Percentiles rank a stretch among this genome's conserved stretches.
These are phyloP conservation scores for Drepana arcuata DNA, from an alignment of 1,140 invertebrate genomes.

Conservation along the genomic window DNA sequence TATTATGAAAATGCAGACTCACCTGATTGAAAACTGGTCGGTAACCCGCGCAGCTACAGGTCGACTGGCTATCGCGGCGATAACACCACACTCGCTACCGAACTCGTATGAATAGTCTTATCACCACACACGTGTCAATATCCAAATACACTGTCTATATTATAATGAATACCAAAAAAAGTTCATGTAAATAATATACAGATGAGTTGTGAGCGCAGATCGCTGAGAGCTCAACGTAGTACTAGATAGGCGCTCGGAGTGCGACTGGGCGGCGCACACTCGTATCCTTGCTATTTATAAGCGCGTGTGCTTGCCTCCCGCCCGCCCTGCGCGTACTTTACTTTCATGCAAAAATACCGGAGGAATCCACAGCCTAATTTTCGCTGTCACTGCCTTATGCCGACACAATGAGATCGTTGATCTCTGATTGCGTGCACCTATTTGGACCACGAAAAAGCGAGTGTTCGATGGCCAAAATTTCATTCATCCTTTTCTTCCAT, in stretches of 20 bases:
- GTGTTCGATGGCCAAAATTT: conserved; percentile 27
- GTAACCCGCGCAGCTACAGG: conserved; percentile 18
- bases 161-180: too few species aligned
- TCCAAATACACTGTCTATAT: conserved; percentile 18
- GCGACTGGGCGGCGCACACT: conserved; percentile 51
- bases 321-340: conserved; percentile 40
- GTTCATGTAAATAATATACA: background rate
- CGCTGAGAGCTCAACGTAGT: conserved; percentile 14
- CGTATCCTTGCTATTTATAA: conserved; percentile 51
- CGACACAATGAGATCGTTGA: conserved; percentile 67
- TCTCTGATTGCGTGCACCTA: conserved; percentile 12
- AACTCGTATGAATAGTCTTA: conserved; percentile 12
- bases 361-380: conserved; percentile 63
- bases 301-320: conserved; percentile 36
- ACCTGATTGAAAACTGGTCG: conserved; percentile 22
- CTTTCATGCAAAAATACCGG: conserved; percentile 58
- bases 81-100: conserved; percentile 16
- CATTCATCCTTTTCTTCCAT: conserved; percentile 10
- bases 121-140: conserved; percentile 18
- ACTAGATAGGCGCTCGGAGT: conserved; percentile 19
- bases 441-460: background rate
- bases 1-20: conserved; percentile 30
- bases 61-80: conserved; percentile 10
- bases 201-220: conserved; percentile 1
- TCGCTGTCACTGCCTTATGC: conserved; percentile 56